Percentiles rank a stretch among this genome's conserved stretches.
Conservation (phyloP, 2,797 vertebrate genomes). For the Halcyon chelicuti region DNA sequence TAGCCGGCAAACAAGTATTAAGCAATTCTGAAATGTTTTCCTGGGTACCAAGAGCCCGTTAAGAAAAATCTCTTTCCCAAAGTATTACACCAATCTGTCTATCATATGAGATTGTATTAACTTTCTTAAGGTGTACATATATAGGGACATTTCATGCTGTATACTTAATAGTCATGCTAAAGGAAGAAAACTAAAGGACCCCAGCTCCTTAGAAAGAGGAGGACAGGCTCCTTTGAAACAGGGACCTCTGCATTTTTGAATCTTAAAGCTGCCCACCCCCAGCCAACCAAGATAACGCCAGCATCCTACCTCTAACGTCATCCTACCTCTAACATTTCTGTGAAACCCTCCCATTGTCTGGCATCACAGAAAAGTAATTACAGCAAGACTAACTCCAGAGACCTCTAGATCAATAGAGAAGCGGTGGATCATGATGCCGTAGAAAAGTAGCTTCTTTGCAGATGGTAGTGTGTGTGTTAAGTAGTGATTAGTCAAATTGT, state of each 20-base stretch:
- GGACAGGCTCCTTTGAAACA: background rate
- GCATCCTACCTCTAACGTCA: background rate
- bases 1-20: background rate
- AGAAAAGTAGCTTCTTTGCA: background rate
- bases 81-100: background rate
- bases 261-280: background rate
- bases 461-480: background rate
- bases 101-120: fast-evolving
- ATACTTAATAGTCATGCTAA: background rate
- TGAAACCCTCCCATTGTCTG: background rate
- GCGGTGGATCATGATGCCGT: background rate
- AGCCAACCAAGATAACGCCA: fast-evolving
- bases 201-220: background rate
- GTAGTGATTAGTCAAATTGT: background rate
- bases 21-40: background rate
- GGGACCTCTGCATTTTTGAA: background rate
- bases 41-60: background rate
- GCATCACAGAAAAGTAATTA: background rate
- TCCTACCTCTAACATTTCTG: background rate
- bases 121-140: background rate
- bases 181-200: background rate
- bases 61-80: background rate
- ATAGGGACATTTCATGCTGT: background rate
- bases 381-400: background rate
- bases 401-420: background rate